A percentile compares a stretch with the other conserved stretches of the same genome.
These are phyloP conservation scores for Ophthalmolycus amberensis DNA, from an alignment of 2,113 vertebrate genomes.

Conservation along the genomic window DNA sequence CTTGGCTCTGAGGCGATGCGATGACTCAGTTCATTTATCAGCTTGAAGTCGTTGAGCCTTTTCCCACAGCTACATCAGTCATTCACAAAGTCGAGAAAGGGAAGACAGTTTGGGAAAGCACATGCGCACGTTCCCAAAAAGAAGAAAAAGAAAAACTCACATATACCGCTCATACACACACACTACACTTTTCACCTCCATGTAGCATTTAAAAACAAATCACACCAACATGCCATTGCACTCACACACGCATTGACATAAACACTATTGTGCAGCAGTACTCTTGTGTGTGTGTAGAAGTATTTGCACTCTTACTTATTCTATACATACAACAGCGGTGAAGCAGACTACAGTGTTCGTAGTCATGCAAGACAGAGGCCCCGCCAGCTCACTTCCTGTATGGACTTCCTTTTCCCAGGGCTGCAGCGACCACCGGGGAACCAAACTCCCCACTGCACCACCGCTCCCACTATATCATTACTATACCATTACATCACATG, in stretches of 20 bases:
- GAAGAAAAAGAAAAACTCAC: background rate
- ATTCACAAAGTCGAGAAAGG: slow-evolving; percentile 37
- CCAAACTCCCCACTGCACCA: slow-evolving; percentile 23
- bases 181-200: background rate
- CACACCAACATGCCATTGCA: background rate
- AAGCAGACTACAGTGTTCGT: slow-evolving; percentile 29
- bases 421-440: slow-evolving; percentile 46
- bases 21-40: slow-evolving; percentile 49
- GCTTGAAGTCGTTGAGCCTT: background rate
- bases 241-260: background rate
- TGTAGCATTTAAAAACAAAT: slow-evolving; percentile 23
- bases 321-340: slow-evolving; percentile 1
- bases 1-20: slow-evolving; percentile 39
- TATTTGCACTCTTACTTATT: background rate
- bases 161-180: background rate
- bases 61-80: slow-evolving; percentile 42
- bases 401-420: slow-evolving; percentile 62
- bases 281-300: background rate
- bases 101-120: slow-evolving; percentile 5
- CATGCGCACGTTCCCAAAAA: background rate
- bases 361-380: slow-evolving; percentile 41
- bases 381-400: slow-evolving; percentile 65
- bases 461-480: slow-evolving; percentile 28
- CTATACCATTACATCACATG: slow-evolving; percentile 40
- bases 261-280: background rate